Conservation (phyloP, 2,888 invertebrate species). For the Ophion costatus region DNA sequence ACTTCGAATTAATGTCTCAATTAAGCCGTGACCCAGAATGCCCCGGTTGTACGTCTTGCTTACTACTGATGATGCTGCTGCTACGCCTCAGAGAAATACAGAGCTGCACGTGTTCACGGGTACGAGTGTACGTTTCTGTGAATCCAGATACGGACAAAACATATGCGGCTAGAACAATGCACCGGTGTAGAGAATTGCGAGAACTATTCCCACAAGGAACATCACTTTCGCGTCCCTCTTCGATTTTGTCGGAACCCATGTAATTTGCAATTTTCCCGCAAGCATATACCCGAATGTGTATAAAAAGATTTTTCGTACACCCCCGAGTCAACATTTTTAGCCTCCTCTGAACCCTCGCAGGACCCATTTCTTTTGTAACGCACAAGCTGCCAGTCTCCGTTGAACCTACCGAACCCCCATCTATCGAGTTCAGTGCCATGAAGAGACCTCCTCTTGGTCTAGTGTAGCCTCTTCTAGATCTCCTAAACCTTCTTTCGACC, state of each 20-base stretch:
- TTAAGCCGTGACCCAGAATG: constrained; percentile 70
- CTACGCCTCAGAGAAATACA: constrained; percentile 41
- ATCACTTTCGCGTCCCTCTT: constrained; percentile 22
- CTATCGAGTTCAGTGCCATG: no score
- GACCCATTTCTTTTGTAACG: no score
- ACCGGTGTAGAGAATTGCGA: constrained; percentile 32
- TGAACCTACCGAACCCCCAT: no score
- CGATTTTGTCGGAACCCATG: constrained; percentile 2
- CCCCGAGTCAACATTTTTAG: no score
- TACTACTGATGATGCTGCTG: constrained; percentile 7
- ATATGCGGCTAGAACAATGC: neutral
- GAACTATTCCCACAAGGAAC: constrained; percentile 46
- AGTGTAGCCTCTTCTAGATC: no score
- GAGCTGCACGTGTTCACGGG: constrained; percentile 22
- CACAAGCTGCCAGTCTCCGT: no score
- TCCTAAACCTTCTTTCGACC: no score
- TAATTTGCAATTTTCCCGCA: no score
- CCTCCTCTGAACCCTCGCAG: no score
- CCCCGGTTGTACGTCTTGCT: constrained; percentile 55
- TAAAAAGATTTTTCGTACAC: no score
- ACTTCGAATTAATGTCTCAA: constrained; percentile 69
- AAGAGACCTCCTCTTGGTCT: no score
- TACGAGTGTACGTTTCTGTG: constrained; percentile 12
- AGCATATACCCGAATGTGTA: no score
- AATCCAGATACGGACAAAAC: constrained; percentile 24